Conservation (phyloP, 2,797 vertebrate species). For the Steatocranus sp. region DNA sequence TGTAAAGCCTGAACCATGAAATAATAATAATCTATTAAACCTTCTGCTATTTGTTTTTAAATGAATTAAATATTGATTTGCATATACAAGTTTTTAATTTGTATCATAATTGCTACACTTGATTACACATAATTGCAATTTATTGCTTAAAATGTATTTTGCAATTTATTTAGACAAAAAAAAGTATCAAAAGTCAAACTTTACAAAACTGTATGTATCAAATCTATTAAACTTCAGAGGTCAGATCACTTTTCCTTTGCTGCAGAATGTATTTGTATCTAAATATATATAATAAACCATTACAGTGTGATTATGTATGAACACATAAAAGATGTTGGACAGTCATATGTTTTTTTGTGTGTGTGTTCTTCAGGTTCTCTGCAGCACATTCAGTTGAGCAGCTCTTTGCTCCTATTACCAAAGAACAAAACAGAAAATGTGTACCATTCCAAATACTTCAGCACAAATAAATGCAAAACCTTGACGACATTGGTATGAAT, state of each 20-base stretch:
- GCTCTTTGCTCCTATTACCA: background rate
- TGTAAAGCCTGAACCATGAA: background rate
- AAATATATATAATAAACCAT: background rate
- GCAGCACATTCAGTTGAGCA: background rate
- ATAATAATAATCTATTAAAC: background rate
- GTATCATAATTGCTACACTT: background rate
- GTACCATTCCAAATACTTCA: rapidly evolving
- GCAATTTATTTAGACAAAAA: background rate
- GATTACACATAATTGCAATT: too few relatives aligned
- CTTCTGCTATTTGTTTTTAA: background rate
- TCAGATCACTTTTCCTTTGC: background rate
- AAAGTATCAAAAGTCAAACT: background rate
- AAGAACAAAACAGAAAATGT: background rate
- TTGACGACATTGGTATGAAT: background rate
- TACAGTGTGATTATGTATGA: background rate
- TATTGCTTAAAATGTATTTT: background rate
- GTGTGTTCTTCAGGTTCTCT: background rate
- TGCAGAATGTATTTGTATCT: background rate
- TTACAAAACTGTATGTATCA: background rate
- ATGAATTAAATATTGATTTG: background rate
- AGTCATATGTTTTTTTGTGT: background rate
- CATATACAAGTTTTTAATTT: background rate
- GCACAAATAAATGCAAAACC: rapidly evolving
- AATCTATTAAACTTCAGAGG: background rate
- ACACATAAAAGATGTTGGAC: background rate